phyloP scores from a whole-genome alignment of 2,888 invertebrate genomes.

The Caenorhabditis japonica region DNA sequence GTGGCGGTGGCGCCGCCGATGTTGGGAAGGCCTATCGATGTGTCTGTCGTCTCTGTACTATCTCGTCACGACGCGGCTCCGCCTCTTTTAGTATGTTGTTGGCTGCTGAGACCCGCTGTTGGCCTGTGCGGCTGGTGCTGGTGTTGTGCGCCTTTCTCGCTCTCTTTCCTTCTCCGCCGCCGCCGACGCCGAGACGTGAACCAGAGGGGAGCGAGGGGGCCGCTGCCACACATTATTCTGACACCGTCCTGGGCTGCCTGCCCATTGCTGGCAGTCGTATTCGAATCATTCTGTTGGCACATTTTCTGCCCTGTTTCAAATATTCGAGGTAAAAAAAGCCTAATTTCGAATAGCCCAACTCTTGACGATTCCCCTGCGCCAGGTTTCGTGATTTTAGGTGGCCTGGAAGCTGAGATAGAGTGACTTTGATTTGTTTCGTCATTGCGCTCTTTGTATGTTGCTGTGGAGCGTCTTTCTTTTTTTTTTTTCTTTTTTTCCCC shows the following conservation, averaged over 20 bases:
- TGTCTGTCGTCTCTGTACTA: neutral
- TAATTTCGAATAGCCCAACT: too few relatives aligned
- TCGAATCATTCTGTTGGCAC: neutral
- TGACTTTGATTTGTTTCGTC: conserved; percentile 42
- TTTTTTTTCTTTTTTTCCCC: too few relatives aligned
- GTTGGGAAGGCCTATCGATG: too few relatives aligned
- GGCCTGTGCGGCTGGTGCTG: conserved; percentile 29
- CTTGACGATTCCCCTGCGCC: neutral
- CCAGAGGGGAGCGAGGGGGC: conserved; percentile 15
- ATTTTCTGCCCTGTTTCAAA: neutral
- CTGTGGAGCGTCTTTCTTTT: conserved; percentile 6
- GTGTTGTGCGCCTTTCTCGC: conserved; percentile 32
- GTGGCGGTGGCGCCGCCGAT: too few relatives aligned
- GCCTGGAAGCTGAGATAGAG: conserved; percentile 3
- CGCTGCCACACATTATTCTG: conserved; percentile 18
- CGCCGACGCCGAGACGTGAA: too few relatives aligned
- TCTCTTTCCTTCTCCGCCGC: too few relatives aligned
- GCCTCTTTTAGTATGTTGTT: conserved; percentile 47
- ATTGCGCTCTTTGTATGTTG: conserved; percentile 37
- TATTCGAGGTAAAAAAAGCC: neutral
- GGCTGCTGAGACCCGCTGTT: conserved; percentile 21
- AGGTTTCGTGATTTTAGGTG: neutral
- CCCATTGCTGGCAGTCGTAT: conserved; percentile 11
- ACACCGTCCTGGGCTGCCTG: conserved; percentile 18
- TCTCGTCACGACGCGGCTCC: conserved; percentile 6